phyloP scores from a whole-genome alignment of 2,797 vertebrate species.

The Borostomias antarcticus region DNA sequence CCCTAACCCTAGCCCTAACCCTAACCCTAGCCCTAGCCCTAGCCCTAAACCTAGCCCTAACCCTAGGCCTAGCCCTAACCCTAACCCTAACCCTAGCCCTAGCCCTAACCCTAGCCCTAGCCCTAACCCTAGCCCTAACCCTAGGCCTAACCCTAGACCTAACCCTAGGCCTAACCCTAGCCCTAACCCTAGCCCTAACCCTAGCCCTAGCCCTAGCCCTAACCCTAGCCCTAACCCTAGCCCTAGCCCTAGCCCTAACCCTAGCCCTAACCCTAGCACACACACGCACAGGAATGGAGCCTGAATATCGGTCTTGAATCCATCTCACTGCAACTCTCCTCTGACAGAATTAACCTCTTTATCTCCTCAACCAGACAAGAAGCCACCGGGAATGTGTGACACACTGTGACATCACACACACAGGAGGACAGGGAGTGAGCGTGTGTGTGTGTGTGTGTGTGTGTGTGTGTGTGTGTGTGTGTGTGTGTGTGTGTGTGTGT shows the following conservation, averaged over 20 bases:
- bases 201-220: not conserved
- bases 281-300: not conserved
- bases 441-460: constrained; percentile 3
- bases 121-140: not conserved
- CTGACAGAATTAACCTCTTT: not conserved
- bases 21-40: not conserved
- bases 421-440: constrained; percentile 6
- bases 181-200: not conserved
- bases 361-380: not conserved
- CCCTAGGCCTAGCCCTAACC: too few species aligned
- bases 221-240: not conserved
- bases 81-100: not conserved
- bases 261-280: too few species aligned
- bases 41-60: not conserved
- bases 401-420: constrained; percentile 4
- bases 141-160: too few species aligned
- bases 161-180: constrained; percentile 5
- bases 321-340: not conserved
- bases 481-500: not conserved
- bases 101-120: not conserved
- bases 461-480: constrained; percentile 2
- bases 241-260: too few species aligned
- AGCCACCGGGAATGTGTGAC: not conserved
- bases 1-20: too few species aligned
- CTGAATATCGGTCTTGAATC: not conserved